Evolutionary conservation across 53 echinoderm and acorn worm genomes (phyloP).

Genomic region (Antedon mediterranea): DNA sequence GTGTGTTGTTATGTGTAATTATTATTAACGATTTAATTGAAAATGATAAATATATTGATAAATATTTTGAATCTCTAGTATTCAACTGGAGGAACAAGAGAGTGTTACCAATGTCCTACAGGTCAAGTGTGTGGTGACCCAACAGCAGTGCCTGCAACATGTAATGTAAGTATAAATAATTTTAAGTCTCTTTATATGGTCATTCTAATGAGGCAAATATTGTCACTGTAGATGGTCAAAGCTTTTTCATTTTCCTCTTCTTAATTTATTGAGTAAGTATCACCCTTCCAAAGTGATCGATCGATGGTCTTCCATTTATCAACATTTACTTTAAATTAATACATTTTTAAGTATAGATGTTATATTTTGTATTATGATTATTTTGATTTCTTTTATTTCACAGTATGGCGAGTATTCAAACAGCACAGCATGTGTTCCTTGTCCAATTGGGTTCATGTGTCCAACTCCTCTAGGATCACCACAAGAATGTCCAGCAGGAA

Average conservation of each 20-base stretch:
- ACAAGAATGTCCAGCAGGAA: constrained; percentile 54
- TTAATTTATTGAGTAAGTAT: constrained; percentile 14
- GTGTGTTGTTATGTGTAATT: no score
- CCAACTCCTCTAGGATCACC: constrained; percentile 73
- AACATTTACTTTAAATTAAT: not conserved
- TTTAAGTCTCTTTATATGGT: no score
- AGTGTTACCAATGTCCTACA: constrained; percentile 41
- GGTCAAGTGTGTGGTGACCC: constrained; percentile 53
- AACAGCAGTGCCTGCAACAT: constrained; percentile 21
- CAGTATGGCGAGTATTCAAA: constrained; percentile 93
- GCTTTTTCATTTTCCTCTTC: no score
- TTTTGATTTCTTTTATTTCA: not conserved
- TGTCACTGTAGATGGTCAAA: no score
- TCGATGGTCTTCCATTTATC: no score
- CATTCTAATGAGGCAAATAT: no score
- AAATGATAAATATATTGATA: not conserved
- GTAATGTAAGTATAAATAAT: constrained; percentile 43
- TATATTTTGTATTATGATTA: not conserved
- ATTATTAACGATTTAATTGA: no score
- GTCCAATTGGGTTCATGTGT: constrained; percentile 76
- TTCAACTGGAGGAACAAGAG: constrained; percentile 35
- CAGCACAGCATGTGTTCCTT: constrained; percentile 72
- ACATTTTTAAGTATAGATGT: no score
- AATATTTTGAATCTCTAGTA: constrained; percentile 32
- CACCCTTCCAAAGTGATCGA: not conserved